Percentiles rank a stretch among this genome's conserved stretches.
Evolutionary conservation across 2,113 vertebrate species (phyloP).

Genomic region (Ascaphus truei): DNA sequence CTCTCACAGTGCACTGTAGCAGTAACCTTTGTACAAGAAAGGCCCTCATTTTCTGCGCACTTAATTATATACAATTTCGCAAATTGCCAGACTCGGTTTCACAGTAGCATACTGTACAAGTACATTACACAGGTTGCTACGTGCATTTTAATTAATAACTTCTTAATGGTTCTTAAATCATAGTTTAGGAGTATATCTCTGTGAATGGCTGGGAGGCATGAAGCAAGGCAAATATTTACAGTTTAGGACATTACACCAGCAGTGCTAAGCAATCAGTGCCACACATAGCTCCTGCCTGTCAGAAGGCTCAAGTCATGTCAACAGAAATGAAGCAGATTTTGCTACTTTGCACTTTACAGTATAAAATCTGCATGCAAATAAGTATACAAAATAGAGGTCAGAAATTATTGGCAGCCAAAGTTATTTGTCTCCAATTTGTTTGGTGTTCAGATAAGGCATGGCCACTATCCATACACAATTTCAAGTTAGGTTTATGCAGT

Average conservation of each 20-base stretch:
- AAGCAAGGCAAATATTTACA: conserved; percentile 32
- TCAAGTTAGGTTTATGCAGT: too few relatives aligned
- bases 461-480: too few relatives aligned
- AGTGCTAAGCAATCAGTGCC: not conserved
- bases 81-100: conserved; percentile 24
- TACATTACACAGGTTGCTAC: conserved; percentile 19
- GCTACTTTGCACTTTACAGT: not conserved
- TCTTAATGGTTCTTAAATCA: conserved; percentile 34
- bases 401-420: not conserved
- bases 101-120: conserved; percentile 29
- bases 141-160: conserved; percentile 36
- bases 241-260: conserved; percentile 11
- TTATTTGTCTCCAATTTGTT: too few relatives aligned
- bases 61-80: conserved; percentile 32
- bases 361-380: not conserved
- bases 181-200: conserved; percentile 17
- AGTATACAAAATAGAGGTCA: not conserved
- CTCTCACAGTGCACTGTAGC: not conserved
- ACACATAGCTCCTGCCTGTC: conserved; percentile 1
- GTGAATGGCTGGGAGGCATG: conserved; percentile 21
- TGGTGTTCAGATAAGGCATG: too few relatives aligned
- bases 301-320: conserved; percentile 17
- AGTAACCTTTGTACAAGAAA: conserved; percentile 7
- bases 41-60: conserved; percentile 1
- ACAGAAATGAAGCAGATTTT: not conserved